Conservation (phyloP, 1,140 invertebrate species). For the Holotrichia oblita region DNA sequence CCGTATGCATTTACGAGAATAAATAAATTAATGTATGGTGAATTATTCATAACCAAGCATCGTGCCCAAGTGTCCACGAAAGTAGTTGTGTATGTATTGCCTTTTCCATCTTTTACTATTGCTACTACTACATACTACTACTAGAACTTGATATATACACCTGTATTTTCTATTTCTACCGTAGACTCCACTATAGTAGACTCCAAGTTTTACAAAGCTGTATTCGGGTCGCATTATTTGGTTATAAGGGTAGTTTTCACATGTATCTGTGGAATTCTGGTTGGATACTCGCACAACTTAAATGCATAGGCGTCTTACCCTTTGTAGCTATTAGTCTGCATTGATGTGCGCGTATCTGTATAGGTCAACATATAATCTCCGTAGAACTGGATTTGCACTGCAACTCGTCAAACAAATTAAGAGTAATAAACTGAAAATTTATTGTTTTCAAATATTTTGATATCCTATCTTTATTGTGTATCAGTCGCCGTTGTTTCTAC, state of each 20-base stretch:
- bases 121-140: too few species aligned
- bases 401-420: conserved; percentile 2
- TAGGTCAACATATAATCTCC: background rate
- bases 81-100: background rate
- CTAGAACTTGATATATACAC: background rate
- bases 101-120: conserved; percentile 5
- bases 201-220: background rate
- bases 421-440: conserved; percentile 27
- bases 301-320: background rate
- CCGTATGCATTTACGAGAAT: conserved; percentile 27
- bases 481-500: too few species aligned
- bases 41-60: conserved; percentile 29
- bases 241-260: conserved; percentile 40
- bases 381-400: background rate
- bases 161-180: background rate
- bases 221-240: conserved; percentile 11
- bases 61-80: background rate
- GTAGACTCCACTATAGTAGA: background rate
- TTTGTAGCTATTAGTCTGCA: background rate
- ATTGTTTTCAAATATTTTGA: conserved; percentile 36
- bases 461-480: too few species aligned
- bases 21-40: conserved; percentile 25
- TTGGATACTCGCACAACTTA: background rate
- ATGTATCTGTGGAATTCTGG: conserved; percentile 41
- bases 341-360: background rate